Evolutionary conservation across 2,113 vertebrate genomes (phyloP), one percentile per base, ranked within the genome.

Genomic region (Myotis davidii): DNA sequence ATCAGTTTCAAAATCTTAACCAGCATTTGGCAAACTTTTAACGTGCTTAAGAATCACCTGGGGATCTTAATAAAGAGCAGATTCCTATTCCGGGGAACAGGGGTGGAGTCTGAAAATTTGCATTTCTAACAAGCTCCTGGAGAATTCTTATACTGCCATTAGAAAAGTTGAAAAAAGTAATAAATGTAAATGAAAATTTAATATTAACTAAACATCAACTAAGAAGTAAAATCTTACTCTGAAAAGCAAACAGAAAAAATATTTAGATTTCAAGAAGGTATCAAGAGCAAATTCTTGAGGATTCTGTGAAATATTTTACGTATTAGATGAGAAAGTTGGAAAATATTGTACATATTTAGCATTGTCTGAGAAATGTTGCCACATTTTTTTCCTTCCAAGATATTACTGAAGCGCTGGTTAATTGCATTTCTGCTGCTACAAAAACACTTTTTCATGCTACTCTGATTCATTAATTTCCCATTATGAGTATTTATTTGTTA

Each of bases 401-500:
- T 83, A 64, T 69, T 84, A 69, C 5, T 23, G 23, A 76, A 78
- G 29, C 16, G 48, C 11, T 18, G 34, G 54, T 61, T 92, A 88
- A 92, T 91, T 96, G 32, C 13, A 27, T 94, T 85, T 69, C 50
- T 90, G 32, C 27, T 88, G 29, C 34, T 39, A 56, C 12, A 16
- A 86, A 88, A 90, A 88, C 27, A 64, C 4, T 12, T 87, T 69
- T 95, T 94, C 67, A 85, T 69, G 82, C 77, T 78, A 10, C 52
- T 56, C 0, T 37, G 77, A 90, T 85, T 81, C 72, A 16, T 78
- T 81, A 73, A 50, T 96, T 45, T 82, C 34, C 67, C 45, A 85
- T 96, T 73, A 64, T 48, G 25, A 78, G 29, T 72, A 21, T 77
- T 90, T 90, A 92, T 85, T 92, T 56, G 34, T 50, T 50, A 74